Evolutionary conservation across 2,113 vertebrate species (phyloP), one percentile per base, ranked within the genome.

Genomic region (Macquaria ambigua): DNA sequence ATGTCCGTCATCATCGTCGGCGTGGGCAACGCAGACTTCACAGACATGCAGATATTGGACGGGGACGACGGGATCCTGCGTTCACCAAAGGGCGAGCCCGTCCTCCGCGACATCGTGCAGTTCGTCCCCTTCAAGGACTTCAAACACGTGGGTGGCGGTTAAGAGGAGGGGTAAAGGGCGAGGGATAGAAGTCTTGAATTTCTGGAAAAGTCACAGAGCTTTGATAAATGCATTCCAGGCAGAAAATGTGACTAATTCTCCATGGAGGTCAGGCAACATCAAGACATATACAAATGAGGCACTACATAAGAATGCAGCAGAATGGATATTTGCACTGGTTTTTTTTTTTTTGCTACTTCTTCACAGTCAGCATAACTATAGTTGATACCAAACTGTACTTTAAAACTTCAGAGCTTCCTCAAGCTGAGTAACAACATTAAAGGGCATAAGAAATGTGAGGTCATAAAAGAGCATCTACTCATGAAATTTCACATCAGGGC

Each of bases 1-100:
- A 99, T 99, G 98, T 99, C 98, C 0, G 98, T 99, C 94, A 99
- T 99, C 94, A 99, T 99, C 23, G 98, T 99, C 0, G 98, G 98
- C 0, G 97, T 99, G 63, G 98, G 98, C 28, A 99, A 97, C 0
- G 98, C 98, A 0, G 98, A 99, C 87, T 99, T 99, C 87, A 99
- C 97, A 0, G 98, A 99, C 95, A 99, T 99, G 98, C 98, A 99
- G 96, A 99, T 99, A 94, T 89, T 99, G 83, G 98, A 99, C 0
- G 98, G 98, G 0, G 98, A 99, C 0, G 98, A 99, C 0, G 98
- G 98, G 64, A 98, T 99, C 91, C 96, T 99, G 92, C 96, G 98
- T 61, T 99, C 98, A 0, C 98, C 98, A 59, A 99, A 98, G 88
- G 98, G 98, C 73, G 98, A 99, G 94, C 98, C 98, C 0, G 97